phyloP scores from a whole-genome alignment of 2,888 invertebrate species.

The Aspidiotus destructor region DNA sequence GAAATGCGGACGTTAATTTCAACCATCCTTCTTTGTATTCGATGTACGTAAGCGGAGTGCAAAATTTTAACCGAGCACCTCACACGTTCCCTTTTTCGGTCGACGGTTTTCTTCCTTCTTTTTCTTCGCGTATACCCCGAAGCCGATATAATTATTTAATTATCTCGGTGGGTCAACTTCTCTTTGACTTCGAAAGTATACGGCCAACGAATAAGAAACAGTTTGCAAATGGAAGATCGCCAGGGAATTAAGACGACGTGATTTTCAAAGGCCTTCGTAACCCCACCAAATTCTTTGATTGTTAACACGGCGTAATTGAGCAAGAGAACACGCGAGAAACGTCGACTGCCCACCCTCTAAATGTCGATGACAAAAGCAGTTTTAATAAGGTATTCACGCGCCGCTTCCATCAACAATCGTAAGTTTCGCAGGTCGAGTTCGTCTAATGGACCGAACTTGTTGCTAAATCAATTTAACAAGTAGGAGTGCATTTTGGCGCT shows the following conservation, averaged over 20 bases:
- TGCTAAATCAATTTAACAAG: conserved; percentile 26
- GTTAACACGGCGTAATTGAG: conserved; percentile 1
- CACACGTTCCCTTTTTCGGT: no score
- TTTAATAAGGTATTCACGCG: neutral
- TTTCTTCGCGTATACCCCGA: no score
- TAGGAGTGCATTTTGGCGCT: no score
- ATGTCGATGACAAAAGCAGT: neutral
- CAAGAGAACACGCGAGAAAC: neutral
- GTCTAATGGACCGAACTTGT: conserved; percentile 29
- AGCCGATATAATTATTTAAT: no score
- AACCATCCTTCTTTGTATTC: no score
- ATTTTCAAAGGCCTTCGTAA: neutral
- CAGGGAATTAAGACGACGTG: neutral
- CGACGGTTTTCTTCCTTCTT: no score
- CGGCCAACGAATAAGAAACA: no score
- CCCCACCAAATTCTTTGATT: neutral
- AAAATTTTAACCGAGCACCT: no score
- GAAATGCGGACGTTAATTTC: neutral
- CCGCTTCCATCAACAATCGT: neutral
- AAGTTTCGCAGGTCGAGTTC: conserved; percentile 1
- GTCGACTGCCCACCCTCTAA: neutral
- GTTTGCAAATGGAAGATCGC: neutral
- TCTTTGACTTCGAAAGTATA: no score
- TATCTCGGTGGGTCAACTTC: no score
- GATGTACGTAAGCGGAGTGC: no score